Conservation (phyloP, 1,140 invertebrate species). For the Pseudoatta argentina region DNA sequence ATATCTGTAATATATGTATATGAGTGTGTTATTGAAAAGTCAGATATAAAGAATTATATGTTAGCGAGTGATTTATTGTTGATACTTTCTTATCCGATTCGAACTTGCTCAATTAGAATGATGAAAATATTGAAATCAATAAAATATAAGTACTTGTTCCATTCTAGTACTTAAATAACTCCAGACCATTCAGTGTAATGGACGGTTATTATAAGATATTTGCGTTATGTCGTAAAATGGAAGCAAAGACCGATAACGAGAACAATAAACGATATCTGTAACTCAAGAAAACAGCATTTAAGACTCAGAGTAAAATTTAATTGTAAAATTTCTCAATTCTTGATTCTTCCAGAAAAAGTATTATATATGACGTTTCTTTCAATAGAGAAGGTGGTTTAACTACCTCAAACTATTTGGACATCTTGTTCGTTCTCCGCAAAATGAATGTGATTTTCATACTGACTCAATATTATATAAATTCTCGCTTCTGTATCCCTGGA, state of each 20-base stretch:
- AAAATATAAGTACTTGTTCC: slow-evolving; percentile 8
- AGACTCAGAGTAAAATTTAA: slow-evolving; percentile 32
- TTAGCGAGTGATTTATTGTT: slow-evolving; percentile 11
- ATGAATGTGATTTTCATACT: not conserved
- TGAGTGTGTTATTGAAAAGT: not conserved
- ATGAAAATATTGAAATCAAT: slow-evolving; percentile 15
- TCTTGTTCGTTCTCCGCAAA: not conserved
- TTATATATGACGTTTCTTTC: not conserved
- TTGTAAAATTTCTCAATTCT: slow-evolving; percentile 28
- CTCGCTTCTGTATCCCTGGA: not conserved
- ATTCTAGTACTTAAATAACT: slow-evolving; percentile 10
- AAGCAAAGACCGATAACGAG: slow-evolving; percentile 49
- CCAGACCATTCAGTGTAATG: not conserved
- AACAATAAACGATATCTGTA: slow-evolving; percentile 46
- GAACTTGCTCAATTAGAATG: slow-evolving; percentile 2
- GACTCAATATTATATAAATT: slow-evolving; percentile 8
- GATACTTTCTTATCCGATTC: not conserved
- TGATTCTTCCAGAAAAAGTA: not conserved
- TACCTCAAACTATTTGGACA: not conserved
- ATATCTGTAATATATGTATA: not conserved
- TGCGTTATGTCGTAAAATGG: slow-evolving; percentile 7
- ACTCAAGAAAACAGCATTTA: not conserved
- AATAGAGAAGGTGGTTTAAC: not conserved
- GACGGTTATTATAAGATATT: slow-evolving; percentile 44
- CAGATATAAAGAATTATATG: not conserved